phyloP scores from a whole-genome alignment of 2,888 invertebrate genomes.

The Acronicta leporina region DNA sequence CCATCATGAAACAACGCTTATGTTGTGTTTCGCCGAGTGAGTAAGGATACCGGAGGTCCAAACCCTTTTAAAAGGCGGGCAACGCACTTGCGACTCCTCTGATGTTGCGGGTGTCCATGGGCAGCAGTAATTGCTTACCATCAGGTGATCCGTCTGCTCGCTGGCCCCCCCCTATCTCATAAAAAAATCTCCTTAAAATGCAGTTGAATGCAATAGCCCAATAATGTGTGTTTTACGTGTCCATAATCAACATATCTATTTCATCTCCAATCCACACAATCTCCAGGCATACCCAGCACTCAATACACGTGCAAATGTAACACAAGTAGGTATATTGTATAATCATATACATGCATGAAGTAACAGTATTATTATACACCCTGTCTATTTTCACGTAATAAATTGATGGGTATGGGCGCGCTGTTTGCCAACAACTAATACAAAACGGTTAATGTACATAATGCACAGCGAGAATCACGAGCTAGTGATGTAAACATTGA shows the following conservation, averaged over 20 bases:
- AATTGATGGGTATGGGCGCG: background rate
- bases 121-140: too few species aligned
- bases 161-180: too few species aligned
- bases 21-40: too few species aligned
- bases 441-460: background rate
- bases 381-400: background rate
- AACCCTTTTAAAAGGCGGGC: too few species aligned
- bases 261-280: background rate
- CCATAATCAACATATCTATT: background rate
- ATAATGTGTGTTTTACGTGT: background rate
- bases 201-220: background rate
- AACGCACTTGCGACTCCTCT: too few species aligned
- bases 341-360: constrained; percentile 1
- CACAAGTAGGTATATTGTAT: background rate
- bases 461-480: background rate
- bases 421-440: background rate
- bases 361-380: background rate
- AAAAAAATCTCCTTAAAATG: background rate
- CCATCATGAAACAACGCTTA: too few species aligned
- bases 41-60: too few species aligned
- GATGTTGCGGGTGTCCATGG: too few species aligned
- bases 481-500: background rate
- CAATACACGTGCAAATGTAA: background rate
- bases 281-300: background rate
- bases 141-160: too few species aligned